phyloP scores from a whole-genome alignment of 2,797 vertebrate species.

The Coreius guichenoti region DNA sequence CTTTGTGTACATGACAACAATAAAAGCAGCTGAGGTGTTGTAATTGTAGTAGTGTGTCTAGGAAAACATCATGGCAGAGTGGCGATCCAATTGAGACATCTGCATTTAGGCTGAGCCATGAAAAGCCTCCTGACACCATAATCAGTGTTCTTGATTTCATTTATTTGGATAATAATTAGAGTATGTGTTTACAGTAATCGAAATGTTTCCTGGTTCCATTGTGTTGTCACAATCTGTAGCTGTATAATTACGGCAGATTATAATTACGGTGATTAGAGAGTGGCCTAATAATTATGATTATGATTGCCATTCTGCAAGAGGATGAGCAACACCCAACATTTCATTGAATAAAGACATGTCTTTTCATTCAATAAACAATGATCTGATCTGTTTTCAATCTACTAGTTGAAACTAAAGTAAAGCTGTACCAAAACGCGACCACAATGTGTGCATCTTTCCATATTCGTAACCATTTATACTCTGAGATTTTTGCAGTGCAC shows the following conservation, averaged over 20 bases:
- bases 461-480: constrained; percentile 4
- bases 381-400: constrained; percentile 15
- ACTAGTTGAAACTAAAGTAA: constrained; percentile 16
- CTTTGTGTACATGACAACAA: constrained; percentile 66
- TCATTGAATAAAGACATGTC: constrained; percentile 14
- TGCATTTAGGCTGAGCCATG: constrained; percentile 12
- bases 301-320: constrained; percentile 27
- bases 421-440: not conserved
- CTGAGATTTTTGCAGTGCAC: not conserved
- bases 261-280: constrained; percentile 38
- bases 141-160: constrained; percentile 33
- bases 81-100: constrained; percentile 24
- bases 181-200: constrained; percentile 23
- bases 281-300: constrained; percentile 42
- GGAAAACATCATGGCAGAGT: constrained; percentile 56
- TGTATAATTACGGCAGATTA: constrained; percentile 23
- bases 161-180: constrained; percentile 39
- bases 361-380: not conserved
- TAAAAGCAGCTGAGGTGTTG: constrained; percentile 66
- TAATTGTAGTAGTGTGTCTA: constrained; percentile 58
- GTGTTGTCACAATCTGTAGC: constrained; percentile 21
- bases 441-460: constrained; percentile 3
- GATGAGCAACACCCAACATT: constrained; percentile 23
- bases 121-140: constrained; percentile 14
- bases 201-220: constrained; percentile 26